A percentile compares a stretch with the other conserved stretches of the same genome.
Conservation (phyloP, 1,140 invertebrate genomes). For the Lucilia sericata region DNA sequence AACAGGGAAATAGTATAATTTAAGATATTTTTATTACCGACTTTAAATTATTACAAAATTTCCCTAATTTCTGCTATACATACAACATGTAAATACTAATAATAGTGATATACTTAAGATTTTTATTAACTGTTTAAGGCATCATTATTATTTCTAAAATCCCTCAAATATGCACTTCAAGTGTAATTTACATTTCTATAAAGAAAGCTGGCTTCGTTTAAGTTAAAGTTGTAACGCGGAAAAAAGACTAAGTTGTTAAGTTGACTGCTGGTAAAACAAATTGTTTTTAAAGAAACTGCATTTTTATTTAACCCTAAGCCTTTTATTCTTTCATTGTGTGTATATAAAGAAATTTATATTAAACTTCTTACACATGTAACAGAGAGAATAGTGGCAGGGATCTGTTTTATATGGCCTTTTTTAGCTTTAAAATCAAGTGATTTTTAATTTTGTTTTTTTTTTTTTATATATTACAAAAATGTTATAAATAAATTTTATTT, state of each 20-base stretch:
- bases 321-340: background rate
- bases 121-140: conserved; percentile 32
- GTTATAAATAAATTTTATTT: too few relatives aligned
- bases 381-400: background rate
- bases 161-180: background rate
- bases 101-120: conserved; percentile 24
- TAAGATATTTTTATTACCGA: conserved; percentile 30
- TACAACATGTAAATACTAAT: conserved; percentile 10
- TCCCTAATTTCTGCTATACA: background rate
- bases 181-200: background rate
- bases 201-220: conserved; percentile 23
- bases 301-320: background rate
- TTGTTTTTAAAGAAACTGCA: background rate
- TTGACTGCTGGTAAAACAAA: conserved; percentile 18
- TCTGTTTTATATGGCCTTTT: conserved; percentile 4
- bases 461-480: background rate
- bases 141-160: background rate
- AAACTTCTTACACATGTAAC: conserved; percentile 26
- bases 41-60: conserved; percentile 26
- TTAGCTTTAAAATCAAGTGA: background rate
- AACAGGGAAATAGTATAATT: conserved; percentile 9
- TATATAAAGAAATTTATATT: conserved; percentile 38
- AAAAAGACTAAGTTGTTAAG: conserved; percentile 6
- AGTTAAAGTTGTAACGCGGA: background rate
- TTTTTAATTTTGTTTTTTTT: background rate